Evolutionary conservation across 2,888 invertebrate genomes (phyloP).

Genomic region (Ochropleura leucogaster): DNA sequence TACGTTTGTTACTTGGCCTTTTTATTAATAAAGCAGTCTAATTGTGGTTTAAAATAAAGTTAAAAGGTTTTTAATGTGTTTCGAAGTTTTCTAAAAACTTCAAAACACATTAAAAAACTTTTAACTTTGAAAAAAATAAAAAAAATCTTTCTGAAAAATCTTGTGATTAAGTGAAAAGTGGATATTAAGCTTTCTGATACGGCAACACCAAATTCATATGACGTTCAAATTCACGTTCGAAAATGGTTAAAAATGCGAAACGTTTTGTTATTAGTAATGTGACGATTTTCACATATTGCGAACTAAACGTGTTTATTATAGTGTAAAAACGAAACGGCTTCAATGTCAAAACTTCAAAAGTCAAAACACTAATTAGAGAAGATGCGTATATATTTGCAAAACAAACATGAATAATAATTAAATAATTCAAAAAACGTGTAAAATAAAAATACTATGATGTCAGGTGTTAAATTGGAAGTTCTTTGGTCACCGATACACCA

Average conservation of each 20-base stretch:
- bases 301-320: not conserved
- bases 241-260: conserved; percentile 25
- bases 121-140: too few species aligned
- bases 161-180: conserved; percentile 7
- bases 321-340: conserved; percentile 52
- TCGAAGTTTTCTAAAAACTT: too few species aligned
- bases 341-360: conserved; percentile 51
- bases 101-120: too few species aligned
- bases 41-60: too few species aligned
- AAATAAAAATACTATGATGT: conserved; percentile 74
- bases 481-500: conserved; percentile 95
- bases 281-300: not conserved
- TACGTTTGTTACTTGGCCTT: not conserved
- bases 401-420: conserved; percentile 51
- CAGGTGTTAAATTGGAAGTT: conserved; percentile 92
- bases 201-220: conserved; percentile 48
- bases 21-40: not conserved
- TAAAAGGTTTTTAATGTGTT: too few species aligned
- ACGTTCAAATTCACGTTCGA: conserved; percentile 51
- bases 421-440: conserved; percentile 17
- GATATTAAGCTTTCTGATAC: conserved; percentile 16
- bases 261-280: conserved; percentile 29
- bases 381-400: conserved; percentile 47
- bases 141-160: not conserved
- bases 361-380: conserved; percentile 51